Evolutionary conservation across 2,888 invertebrate species (phyloP).

Genomic region (Zeuzera pyrina): DNA sequence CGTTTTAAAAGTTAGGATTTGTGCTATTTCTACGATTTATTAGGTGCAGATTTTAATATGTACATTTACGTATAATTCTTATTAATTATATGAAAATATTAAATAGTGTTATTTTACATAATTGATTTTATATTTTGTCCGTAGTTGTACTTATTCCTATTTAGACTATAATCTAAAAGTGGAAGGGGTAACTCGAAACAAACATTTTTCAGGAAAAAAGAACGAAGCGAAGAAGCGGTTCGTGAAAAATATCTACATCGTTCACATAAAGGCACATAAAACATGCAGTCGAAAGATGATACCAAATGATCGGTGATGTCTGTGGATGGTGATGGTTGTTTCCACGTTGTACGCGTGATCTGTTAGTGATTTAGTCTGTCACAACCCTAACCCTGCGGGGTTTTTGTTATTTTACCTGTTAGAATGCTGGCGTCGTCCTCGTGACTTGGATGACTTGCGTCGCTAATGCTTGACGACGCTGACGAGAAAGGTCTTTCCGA

Average conservation of each 20-base stretch:
- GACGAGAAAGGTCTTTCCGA: slow-evolving; percentile 92
- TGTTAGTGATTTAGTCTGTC: too few species aligned
- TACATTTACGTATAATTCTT: too few species aligned
- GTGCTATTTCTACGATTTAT: too few species aligned
- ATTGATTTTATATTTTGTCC: too few species aligned
- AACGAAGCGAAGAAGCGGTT: slow-evolving; percentile 57
- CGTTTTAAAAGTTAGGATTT: too few species aligned
- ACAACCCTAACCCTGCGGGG: too few species aligned
- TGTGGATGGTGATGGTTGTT: slow-evolving; percentile 70
- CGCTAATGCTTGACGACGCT: slow-evolving; percentile 89
- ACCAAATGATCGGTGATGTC: slow-evolving; percentile 30
- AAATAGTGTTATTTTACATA: too few species aligned
- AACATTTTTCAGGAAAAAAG: slow-evolving; percentile 22
- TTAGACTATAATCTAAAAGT: slow-evolving; percentile 4
- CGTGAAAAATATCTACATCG: slow-evolving; percentile 41
- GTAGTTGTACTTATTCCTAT: background rate
- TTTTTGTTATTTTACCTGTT: slow-evolving; percentile 88
- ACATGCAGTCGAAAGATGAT: slow-evolving; percentile 31
- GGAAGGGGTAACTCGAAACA: slow-evolving; percentile 9
- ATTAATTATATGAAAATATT: too few species aligned
- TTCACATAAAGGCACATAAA: slow-evolving; percentile 54
- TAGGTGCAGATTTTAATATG: too few species aligned
- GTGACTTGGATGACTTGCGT: slow-evolving; percentile 78
- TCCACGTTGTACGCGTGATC: slow-evolving; percentile 2
- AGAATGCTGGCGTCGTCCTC: slow-evolving; percentile 89